Percentiles rank a stretch among this genome's conserved stretches.
These are phyloP conservation scores for Nymphalis urticae DNA, from an alignment of 2,888 invertebrate species.

Conservation along the genomic window DNA sequence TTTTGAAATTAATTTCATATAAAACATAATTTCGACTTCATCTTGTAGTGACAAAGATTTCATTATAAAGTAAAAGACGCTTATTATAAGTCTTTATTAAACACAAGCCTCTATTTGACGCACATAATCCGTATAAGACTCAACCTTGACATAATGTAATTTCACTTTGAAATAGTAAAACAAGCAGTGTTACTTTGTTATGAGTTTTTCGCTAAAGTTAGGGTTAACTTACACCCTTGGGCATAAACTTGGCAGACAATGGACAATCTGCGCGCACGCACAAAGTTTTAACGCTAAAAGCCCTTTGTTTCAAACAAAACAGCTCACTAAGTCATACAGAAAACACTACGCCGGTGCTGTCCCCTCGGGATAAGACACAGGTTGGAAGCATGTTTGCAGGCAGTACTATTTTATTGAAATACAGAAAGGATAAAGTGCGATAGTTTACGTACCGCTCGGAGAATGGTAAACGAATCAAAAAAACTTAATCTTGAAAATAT, in stretches of 20 bases:
- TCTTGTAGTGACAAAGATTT: constrained; percentile 6
- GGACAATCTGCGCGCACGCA: constrained; percentile 55
- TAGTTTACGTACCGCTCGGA: too few species aligned
- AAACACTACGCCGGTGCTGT: constrained; percentile 41
- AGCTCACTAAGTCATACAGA: constrained; percentile 60
- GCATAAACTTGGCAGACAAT: constrained; percentile 48
- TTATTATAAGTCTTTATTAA: neutral
- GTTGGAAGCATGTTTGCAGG: constrained; percentile 12
- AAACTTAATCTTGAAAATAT: constrained; percentile 5
- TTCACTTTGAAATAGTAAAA: constrained; percentile 24
- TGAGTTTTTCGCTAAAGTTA: constrained; percentile 29
- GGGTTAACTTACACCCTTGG: constrained; percentile 24
- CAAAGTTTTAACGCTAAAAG: constrained; percentile 55
- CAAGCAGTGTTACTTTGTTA: constrained; percentile 25
- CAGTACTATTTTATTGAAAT: neutral
- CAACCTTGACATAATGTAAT: constrained; percentile 21
- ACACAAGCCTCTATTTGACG: constrained; percentile 3
- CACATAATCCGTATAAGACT: constrained; percentile 19
- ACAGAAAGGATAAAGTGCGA: neutral
- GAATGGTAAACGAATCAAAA: constrained; percentile 11
- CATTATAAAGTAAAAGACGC: neutral
- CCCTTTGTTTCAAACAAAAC: constrained; percentile 66
- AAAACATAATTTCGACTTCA: neutral
- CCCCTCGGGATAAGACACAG: constrained; percentile 42
- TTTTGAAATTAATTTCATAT: neutral